Percentiles rank a stretch among this genome's conserved stretches.
Evolutionary conservation across 2,797 vertebrate species (phyloP).

Genomic region (Gymnothorax javanicus): DNA sequence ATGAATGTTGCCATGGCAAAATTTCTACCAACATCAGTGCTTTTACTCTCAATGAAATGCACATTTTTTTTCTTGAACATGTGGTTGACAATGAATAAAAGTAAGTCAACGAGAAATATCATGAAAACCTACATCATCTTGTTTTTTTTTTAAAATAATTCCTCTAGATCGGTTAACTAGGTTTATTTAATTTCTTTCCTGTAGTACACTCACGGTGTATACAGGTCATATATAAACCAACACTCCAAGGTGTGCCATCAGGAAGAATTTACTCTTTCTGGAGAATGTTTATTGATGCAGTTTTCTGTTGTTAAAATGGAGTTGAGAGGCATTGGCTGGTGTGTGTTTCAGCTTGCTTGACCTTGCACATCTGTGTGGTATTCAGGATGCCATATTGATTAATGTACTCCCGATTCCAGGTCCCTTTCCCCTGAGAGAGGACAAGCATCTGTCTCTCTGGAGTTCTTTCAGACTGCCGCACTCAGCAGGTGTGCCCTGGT

Average conservation of each 20-base stretch:
- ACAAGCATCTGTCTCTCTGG: background rate
- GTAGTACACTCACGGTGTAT: background rate
- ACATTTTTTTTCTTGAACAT: background rate
- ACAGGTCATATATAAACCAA: background rate
- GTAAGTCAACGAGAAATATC: background rate
- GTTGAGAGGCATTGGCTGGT: background rate
- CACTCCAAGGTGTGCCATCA: background rate
- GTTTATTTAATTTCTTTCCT: background rate
- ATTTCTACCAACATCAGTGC: background rate
- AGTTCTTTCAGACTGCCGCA: constrained; percentile 2
- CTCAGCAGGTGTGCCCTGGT: constrained; percentile 26
- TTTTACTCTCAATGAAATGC: background rate
- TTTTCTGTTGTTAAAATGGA: constrained; percentile 14
- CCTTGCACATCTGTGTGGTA: constrained; percentile 15
- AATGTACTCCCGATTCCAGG: constrained; percentile 22
- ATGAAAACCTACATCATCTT: background rate
- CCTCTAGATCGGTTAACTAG: background rate
- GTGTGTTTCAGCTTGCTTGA: background rate
- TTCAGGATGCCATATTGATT: constrained; percentile 25
- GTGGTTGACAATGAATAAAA: background rate
- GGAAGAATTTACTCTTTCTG: background rate
- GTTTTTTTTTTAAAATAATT: background rate
- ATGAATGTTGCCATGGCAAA: background rate
- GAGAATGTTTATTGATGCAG: background rate
- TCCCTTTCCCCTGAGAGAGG: constrained; percentile 7